These are phyloP conservation scores for Tragopan temminckii DNA, from an alignment of 2,797 vertebrate genomes.

Conservation along the genomic window DNA sequence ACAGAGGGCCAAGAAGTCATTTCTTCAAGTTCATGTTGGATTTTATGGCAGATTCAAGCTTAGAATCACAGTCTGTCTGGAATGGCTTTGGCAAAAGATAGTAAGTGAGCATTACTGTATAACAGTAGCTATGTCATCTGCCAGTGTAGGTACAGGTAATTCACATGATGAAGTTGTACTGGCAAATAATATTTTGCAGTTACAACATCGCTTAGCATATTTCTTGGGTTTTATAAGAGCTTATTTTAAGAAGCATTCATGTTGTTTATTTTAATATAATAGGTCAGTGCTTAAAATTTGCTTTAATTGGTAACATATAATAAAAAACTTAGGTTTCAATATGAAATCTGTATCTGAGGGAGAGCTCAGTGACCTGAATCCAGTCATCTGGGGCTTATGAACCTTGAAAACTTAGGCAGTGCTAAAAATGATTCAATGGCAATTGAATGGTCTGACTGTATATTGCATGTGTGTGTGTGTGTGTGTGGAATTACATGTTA, in stretches of 20 bases:
- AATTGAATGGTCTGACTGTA: not conserved
- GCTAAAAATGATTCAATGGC: not conserved
- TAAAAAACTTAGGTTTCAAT: not conserved
- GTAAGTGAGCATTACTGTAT: not conserved
- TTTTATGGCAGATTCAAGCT: not conserved
- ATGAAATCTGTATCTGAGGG: not conserved
- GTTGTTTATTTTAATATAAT: not conserved
- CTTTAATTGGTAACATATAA: not conserved
- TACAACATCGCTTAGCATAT: not conserved
- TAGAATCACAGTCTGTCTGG: not conserved
- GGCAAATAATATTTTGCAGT: not conserved
- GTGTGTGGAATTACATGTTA: not conserved
- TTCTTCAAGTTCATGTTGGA: not conserved
- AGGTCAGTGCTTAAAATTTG: not conserved
- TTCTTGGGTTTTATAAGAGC: not conserved
- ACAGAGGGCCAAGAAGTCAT: not conserved
- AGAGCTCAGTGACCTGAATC: not conserved
- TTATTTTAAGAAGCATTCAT: not conserved
- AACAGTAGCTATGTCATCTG: not conserved
- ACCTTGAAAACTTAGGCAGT: not conserved
- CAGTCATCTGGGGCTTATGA: not conserved
- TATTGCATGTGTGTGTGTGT: not conserved
- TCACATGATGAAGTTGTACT: not conserved
- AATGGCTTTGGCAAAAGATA: not conserved
- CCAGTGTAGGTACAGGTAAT: not conserved